phyloP scores from a whole-genome alignment of 2,113 vertebrate species.

The Helogale parvula region DNA sequence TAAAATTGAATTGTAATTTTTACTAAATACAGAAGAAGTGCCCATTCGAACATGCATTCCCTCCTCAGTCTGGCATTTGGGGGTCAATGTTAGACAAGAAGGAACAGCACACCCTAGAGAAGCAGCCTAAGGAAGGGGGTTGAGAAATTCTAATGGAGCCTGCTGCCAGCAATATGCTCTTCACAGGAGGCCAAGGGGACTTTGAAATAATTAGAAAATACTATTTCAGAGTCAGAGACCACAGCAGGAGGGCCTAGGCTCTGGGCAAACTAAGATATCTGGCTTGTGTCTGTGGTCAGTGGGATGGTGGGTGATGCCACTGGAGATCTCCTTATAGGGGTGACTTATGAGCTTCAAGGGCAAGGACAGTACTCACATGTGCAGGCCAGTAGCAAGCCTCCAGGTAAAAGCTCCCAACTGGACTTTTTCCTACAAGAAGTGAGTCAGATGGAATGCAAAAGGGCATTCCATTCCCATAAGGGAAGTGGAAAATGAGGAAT shows the following conservation, averaged over 20 bases:
- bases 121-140: not conserved
- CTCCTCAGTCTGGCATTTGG: not conserved
- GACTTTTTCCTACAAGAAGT: not conserved
- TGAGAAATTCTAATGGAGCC: too few relatives aligned
- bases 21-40: not conserved
- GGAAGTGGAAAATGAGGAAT: not conserved
- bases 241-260: not conserved
- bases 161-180: not conserved
- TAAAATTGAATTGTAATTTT: not conserved
- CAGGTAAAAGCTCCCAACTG: not conserved
- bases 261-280: not conserved
- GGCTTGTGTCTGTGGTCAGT: rapidly evolving
- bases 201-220: not conserved
- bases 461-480: not conserved
- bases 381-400: rapidly evolving
- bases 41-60: not conserved
- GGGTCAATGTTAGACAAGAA: not conserved
- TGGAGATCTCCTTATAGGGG: not conserved
- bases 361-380: rapidly evolving
- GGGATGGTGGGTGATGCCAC: not conserved
- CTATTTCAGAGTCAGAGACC: not conserved
- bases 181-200: rapidly evolving
- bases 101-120: too few relatives aligned
- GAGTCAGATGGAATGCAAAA: not conserved
- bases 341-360: not conserved